Base-by-base conservation (phyloP, 2,797 vertebrate species). In the Syngnathus acus region DNA sequence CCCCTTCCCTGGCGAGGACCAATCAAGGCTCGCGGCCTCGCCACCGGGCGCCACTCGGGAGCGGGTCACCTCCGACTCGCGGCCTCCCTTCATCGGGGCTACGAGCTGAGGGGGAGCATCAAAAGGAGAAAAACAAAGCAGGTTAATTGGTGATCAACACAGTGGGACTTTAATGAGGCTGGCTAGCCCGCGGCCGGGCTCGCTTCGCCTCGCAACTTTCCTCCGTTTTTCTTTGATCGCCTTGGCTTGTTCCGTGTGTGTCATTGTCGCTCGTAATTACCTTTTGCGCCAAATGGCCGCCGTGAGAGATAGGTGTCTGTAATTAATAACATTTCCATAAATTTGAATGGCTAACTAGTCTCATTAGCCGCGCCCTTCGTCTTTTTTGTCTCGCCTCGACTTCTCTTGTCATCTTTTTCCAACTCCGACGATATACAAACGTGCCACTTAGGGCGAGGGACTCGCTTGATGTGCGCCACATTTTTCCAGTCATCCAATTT, bases 241-340 rank as follows among this genome's bases (percentile, higher is more conserved):
- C 92, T 93, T 94, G 92, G 91, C 91, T 92, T 93, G 77, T 91
- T 93, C 87, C 84, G 87, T 51, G 48, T 53, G 26, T 88, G 92
- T 92, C 94, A 95, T 96, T 95, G 87, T 89, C 90, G 94, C 90
- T 94, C 96, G 94, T 97, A 98, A 98, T 98, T 97, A 96, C 94
- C 93, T 92, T 57, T 91, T 92, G 94, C 91, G 93, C 92, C 93
- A 95, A 97, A 98, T 94, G 93, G 92, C 90, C 92, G 89, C 92
- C 93, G 96, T 95, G 95, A 98, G 96, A 95, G 94, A 98, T 97
- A 97, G 95, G 95, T 96, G 94, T 95, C 93, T 93, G 93, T 94
- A 97, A 97, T 97, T 98, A 99, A 97, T 99, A 94, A 93, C 90
- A 97, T 99, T 95, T 97, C 94, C 95, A 98, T 98, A 97, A 93